A percentile compares a stretch with the other conserved stretches of the same genome.
These are phyloP conservation scores for Neolamprologus caudopunctatus DNA, from an alignment of 2,113 vertebrate genomes.

Conservation along the genomic window DNA sequence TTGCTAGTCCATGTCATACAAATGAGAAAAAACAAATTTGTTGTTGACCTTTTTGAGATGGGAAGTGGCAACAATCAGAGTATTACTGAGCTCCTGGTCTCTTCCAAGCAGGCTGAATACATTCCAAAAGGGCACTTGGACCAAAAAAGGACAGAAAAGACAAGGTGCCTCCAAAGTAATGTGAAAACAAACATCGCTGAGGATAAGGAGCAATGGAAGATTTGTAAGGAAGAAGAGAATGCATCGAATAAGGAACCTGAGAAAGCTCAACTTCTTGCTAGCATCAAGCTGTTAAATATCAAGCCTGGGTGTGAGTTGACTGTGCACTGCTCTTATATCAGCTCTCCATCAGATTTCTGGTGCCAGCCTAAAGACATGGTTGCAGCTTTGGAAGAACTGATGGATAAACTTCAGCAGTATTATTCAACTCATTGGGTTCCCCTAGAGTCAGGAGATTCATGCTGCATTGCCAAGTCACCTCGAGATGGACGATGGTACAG, in stretches of 20 bases:
- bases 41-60: slow-evolving; percentile 68
- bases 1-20: slow-evolving; percentile 70
- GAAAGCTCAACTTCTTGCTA: neutral
- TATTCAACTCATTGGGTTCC: slow-evolving; percentile 63
- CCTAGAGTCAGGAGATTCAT: slow-evolving; percentile 64
- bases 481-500: slow-evolving; percentile 79
- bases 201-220: neutral
- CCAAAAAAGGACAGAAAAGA: neutral
- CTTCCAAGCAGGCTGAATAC: slow-evolving; percentile 70
- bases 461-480: slow-evolving; percentile 74
- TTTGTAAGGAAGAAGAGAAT: neutral
- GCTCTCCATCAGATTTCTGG: slow-evolving; percentile 79
- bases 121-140: neutral
- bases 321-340: slow-evolving; percentile 69
- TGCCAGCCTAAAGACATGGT: slow-evolving; percentile 73
- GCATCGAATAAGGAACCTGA: neutral
- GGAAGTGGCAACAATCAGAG: slow-evolving; percentile 45
- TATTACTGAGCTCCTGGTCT: slow-evolving; percentile 64
- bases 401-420: slow-evolving; percentile 75
- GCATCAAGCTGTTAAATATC: slow-evolving; percentile 64
- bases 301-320: slow-evolving; percentile 72
- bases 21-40: slow-evolving; percentile 62
- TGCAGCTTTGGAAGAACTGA: slow-evolving; percentile 70
- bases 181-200: neutral
- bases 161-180: neutral